phyloP scores from a whole-genome alignment of 2,888 invertebrate species.

The Caenorhabditis virilis region DNA sequence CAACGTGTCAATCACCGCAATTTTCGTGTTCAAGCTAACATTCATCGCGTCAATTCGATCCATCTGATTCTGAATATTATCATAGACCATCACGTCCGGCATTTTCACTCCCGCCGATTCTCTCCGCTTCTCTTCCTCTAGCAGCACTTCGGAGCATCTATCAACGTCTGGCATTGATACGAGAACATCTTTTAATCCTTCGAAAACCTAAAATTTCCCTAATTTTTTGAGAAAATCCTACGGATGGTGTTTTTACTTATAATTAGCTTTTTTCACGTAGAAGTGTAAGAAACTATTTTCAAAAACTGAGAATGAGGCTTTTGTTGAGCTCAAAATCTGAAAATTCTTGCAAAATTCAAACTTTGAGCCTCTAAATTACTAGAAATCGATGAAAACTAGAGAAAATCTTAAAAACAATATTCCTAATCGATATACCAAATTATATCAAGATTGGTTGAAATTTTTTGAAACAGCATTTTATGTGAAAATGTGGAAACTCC shows the following conservation, averaged over 20 bases:
- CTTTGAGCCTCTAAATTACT: no score
- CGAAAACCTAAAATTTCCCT: slow-evolving; percentile 43
- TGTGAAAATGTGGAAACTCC: no score
- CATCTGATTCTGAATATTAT: slow-evolving; percentile 56
- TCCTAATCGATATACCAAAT: no score
- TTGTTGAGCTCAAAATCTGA: no score
- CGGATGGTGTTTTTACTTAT: no score
- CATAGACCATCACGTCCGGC: slow-evolving; percentile 30
- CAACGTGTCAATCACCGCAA: slow-evolving; percentile 61
- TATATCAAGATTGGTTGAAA: no score
- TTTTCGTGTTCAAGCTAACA: slow-evolving; percentile 62
- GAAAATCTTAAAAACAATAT: no score
- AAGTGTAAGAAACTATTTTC: no score
- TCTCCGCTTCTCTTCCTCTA: slow-evolving; percentile 38
- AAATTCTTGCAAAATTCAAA: no score
- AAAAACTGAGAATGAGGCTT: no score
- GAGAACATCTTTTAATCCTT: slow-evolving; percentile 49
- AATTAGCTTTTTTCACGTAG: slow-evolving; percentile 2
- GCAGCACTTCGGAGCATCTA: slow-evolving; percentile 32
- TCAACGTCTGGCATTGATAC: slow-evolving; percentile 46
- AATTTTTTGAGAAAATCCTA: not conserved
- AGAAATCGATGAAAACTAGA: no score
- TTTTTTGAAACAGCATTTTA: no score
- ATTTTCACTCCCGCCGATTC: slow-evolving; percentile 14
- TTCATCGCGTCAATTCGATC: slow-evolving; percentile 62